Conservation (phyloP, 1,140 invertebrate genomes). For the Neotoxoptera formosana region DNA sequence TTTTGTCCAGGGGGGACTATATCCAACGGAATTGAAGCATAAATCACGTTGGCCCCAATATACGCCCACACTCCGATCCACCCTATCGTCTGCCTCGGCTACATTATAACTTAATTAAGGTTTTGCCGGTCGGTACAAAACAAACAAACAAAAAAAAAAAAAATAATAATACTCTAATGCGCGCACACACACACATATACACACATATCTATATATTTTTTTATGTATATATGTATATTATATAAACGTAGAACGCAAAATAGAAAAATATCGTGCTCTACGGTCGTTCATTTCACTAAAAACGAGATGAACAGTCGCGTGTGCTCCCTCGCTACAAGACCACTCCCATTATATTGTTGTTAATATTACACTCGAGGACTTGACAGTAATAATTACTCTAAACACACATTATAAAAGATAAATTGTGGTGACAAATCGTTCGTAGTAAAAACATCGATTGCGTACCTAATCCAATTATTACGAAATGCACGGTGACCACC, state of each 20-base stretch:
- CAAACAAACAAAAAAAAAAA: constrained; percentile 14
- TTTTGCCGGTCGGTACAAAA: background rate
- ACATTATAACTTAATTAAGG: constrained; percentile 56
- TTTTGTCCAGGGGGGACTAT: background rate
- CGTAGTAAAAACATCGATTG: constrained; percentile 5
- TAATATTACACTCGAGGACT: background rate
- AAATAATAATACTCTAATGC: background rate
- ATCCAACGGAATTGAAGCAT: constrained; percentile 49
- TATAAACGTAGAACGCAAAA: constrained; percentile 6
- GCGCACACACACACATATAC: background rate
- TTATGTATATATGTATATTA: background rate
- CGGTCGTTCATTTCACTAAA: constrained; percentile 30
- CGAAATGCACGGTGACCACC: background rate
- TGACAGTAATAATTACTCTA: constrained; percentile 28
- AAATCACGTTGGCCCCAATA: constrained; percentile 50
- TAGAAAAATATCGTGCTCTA: constrained; percentile 9
- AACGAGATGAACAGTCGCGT: constrained; percentile 34
- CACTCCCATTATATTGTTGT: constrained; percentile 33
- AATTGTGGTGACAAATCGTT: constrained; percentile 33
- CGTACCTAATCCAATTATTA: constrained; percentile 4
- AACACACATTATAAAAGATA: background rate
- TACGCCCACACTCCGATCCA: constrained; percentile 36
- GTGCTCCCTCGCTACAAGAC: background rate
- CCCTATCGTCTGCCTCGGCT: constrained; percentile 12
- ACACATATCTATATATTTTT: too few species aligned